A percentile compares a stretch with the other conserved stretches of the same genome.
Conservation (phyloP, 2,113 vertebrate genomes). For the Toxotes jaculatrix region DNA sequence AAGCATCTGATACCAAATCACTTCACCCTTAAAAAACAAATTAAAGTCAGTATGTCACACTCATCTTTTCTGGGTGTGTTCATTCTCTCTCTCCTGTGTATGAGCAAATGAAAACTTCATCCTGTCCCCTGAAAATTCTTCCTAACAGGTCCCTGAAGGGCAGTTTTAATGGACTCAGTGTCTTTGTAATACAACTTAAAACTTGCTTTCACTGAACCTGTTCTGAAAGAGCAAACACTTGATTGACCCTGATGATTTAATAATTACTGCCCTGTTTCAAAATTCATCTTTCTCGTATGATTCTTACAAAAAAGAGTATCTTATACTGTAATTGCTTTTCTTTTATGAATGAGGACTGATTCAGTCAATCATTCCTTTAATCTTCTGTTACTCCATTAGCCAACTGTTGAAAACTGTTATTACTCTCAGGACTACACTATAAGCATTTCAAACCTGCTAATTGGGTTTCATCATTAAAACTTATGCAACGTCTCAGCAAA, state of each 20-base stretch:
- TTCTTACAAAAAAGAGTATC: neutral
- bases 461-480: too few species aligned
- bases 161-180: constrained; percentile 43
- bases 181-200: constrained; percentile 32
- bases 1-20: constrained; percentile 30
- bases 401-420: neutral
- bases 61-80: constrained; percentile 4
- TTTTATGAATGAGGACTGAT: neutral
- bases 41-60: constrained; percentile 36
- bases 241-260: constrained; percentile 35
- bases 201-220: constrained; percentile 10
- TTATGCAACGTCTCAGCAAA: too few species aligned
- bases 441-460: too few species aligned
- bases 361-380: neutral
- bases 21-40: constrained; percentile 45
- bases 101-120: constrained; percentile 47
- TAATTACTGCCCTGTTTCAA: neutral
- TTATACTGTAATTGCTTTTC: neutral
- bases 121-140: constrained; percentile 5
- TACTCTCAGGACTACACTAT: neutral
- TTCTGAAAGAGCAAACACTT: constrained; percentile 23
- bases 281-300: neutral
- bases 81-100: neutral
- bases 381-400: too few species aligned
- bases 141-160: constrained; percentile 49